These are phyloP conservation scores for Tetragonisca angustula DNA, from an alignment of 2,888 invertebrate genomes.

Conservation along the genomic window DNA sequence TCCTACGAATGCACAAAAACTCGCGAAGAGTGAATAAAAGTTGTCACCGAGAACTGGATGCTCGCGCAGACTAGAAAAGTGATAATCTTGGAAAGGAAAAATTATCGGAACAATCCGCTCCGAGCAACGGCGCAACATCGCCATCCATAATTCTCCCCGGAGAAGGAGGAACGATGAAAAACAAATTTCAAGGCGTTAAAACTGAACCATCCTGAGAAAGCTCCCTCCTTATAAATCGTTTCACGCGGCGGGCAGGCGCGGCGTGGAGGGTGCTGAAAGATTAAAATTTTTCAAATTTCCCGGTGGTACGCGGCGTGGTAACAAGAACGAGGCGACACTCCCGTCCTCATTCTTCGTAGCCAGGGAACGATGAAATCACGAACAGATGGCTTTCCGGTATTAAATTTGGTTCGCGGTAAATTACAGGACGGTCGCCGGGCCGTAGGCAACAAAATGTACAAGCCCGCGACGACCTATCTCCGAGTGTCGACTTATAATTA, in stretches of 20 bases:
- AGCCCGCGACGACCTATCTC: slow-evolving; percentile 56
- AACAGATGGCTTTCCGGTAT: slow-evolving; percentile 65
- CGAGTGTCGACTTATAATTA: slow-evolving; percentile 69
- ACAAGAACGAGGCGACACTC: slow-evolving; percentile 17
- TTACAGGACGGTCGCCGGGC: slow-evolving; percentile 54
- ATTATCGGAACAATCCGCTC: too few relatives aligned
- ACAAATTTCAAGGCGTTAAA: neutral
- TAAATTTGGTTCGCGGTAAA: slow-evolving; percentile 69
- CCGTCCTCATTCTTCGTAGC: slow-evolving; percentile 12
- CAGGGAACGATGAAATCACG: slow-evolving; percentile 50
- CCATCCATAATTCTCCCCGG: too few relatives aligned
- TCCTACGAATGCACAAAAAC: too few relatives aligned
- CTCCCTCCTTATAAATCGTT: neutral
- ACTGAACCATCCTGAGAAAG: neutral
- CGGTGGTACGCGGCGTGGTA: slow-evolving; percentile 16
- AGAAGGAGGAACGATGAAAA: too few relatives aligned
- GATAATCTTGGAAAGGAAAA: too few relatives aligned
- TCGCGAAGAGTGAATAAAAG: too few relatives aligned
- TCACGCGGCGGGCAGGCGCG: neutral
- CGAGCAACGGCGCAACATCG: too few relatives aligned
- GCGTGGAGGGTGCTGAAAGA: slow-evolving; percentile 7
- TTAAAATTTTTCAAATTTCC: slow-evolving; percentile 55
- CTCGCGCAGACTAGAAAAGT: too few relatives aligned
- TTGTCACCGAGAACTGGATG: too few relatives aligned
- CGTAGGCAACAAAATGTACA: slow-evolving; percentile 60